A percentile compares a stretch with the other conserved stretches of the same genome.
These are phyloP conservation scores for Platorchestia sp. DNA, from an alignment of 1,140 invertebrate genomes.

Conservation along the genomic window DNA sequence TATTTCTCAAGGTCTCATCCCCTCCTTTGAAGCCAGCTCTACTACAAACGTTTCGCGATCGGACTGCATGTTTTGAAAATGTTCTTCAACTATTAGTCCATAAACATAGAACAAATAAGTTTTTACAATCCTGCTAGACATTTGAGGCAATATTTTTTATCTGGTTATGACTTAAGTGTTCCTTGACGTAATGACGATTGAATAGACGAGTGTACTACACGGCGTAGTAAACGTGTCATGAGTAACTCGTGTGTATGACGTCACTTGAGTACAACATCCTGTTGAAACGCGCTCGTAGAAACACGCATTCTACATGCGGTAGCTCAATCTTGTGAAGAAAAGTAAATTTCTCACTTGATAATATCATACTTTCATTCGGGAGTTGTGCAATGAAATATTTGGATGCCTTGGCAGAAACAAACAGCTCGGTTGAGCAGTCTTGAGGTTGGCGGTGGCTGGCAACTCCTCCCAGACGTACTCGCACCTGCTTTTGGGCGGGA, in stretches of 20 bases:
- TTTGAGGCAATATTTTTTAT: not conserved
- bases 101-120: not conserved
- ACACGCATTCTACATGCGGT: not conserved
- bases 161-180: not conserved
- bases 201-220: conserved; percentile 32
- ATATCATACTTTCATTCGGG: not conserved
- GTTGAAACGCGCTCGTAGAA: not conserved
- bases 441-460: not conserved
- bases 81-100: not conserved
- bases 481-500: conserved; percentile 53
- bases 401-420: not conserved
- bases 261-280: not conserved
- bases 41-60: conserved; percentile 15
- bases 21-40: not conserved
- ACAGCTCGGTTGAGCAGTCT: not conserved
- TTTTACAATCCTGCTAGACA: not conserved
- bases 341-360: not conserved
- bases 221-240: conserved; percentile 47
- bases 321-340: no score
- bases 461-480: not conserved
- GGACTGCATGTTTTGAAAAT: not conserved
- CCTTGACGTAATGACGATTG: not conserved
- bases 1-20: conserved; percentile 15
- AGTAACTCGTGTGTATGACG: conserved; percentile 20
- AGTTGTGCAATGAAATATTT: not conserved